phyloP scores from a whole-genome alignment of 1,140 invertebrate genomes.

The Papilio helenus region DNA sequence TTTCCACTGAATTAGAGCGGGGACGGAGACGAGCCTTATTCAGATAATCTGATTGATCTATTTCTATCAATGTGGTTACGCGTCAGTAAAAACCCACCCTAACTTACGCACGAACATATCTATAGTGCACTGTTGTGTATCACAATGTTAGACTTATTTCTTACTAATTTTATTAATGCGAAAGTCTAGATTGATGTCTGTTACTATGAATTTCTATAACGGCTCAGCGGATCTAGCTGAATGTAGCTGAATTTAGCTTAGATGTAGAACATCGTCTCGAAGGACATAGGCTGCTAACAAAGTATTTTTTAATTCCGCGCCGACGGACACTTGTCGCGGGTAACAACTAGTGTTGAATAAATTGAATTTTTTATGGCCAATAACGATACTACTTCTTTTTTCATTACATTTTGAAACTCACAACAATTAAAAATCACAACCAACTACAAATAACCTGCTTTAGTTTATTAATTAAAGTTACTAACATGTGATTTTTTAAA shows the following conservation, averaged over 20 bases:
- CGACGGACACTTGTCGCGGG: no score
- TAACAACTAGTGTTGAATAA: background rate
- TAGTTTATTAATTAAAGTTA: background rate
- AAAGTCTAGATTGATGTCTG: no score
- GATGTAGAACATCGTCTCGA: no score
- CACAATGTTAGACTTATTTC: background rate
- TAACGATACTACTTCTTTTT: background rate
- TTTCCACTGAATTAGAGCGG: background rate
- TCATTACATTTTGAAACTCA: background rate
- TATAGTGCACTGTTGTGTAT: background rate
- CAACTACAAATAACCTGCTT: background rate
- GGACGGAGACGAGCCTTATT: background rate
- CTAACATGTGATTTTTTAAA: background rate
- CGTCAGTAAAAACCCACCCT: background rate
- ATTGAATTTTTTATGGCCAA: background rate
- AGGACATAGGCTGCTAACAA: no score
- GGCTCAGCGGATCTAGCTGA: no score
- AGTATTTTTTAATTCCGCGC: no score
- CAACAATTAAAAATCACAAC: background rate
- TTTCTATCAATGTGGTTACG: slow-evolving; percentile 2
- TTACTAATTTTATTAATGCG: no score
- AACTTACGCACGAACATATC: background rate
- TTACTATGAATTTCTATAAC: no score
- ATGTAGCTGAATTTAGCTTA: no score
- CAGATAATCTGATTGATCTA: slow-evolving; percentile 15